Conservation (phyloP, 2,888 invertebrate species). For the Dendrolimus houi region DNA sequence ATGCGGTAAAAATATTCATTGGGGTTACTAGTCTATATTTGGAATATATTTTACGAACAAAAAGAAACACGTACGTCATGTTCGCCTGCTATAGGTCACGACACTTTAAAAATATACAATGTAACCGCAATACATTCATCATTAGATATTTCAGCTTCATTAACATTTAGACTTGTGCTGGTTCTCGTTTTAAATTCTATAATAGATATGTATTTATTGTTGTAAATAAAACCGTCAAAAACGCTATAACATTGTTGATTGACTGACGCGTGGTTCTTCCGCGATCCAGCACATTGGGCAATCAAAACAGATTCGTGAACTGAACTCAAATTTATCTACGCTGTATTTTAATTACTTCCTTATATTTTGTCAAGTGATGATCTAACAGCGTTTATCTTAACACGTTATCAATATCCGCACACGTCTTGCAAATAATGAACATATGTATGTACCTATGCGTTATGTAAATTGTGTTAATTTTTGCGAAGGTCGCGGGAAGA, state of each 20-base stretch:
- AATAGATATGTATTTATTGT: neutral
- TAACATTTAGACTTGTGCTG: no score
- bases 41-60: slow-evolving; percentile 1
- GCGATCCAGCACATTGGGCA: neutral
- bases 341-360: slow-evolving; percentile 32
- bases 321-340: slow-evolving; percentile 8
- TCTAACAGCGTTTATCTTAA: slow-evolving; percentile 41
- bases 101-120: slow-evolving; percentile 1
- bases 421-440: slow-evolving; percentile 10
- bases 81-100: slow-evolving; percentile 1
- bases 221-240: neutral
- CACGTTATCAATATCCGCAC: slow-evolving; percentile 38
- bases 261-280: slow-evolving; percentile 1
- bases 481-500: slow-evolving; percentile 54
- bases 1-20: slow-evolving; percentile 18
- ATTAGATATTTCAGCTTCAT: neutral
- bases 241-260: neutral
- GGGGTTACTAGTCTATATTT: slow-evolving; percentile 21
- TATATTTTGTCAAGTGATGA: slow-evolving; percentile 31
- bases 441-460: slow-evolving; percentile 41
- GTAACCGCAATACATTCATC: neutral
- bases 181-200: neutral
- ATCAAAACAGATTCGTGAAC: neutral
- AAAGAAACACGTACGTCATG: slow-evolving; percentile 3
- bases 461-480: slow-evolving; percentile 69